These are phyloP conservation scores for Panzeria rudis DNA, from an alignment of 2,888 invertebrate species.

Conservation along the genomic window DNA sequence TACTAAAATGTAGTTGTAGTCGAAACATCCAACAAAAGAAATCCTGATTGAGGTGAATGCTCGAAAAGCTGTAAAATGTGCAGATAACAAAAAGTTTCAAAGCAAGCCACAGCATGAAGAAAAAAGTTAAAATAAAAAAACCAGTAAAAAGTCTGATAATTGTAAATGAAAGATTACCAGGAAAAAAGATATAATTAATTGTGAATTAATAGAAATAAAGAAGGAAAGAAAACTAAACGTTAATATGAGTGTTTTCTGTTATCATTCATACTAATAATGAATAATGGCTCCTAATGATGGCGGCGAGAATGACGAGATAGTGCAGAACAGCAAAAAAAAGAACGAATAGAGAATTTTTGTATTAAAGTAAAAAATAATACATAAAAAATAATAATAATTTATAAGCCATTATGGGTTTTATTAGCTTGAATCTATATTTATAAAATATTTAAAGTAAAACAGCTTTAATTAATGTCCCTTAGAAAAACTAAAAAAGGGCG, in stretches of 20 bases:
- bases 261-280: conserved; percentile 23
- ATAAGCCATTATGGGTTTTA: conserved; percentile 1
- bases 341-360: not conserved
- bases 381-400: not conserved
- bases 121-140: not conserved
- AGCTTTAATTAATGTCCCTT: conserved; percentile 7
- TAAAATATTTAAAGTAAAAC: not conserved
- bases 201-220: conserved; percentile 19
- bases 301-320: not conserved
- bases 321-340: not conserved
- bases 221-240: not conserved
- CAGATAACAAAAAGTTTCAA: conserved; percentile 25
- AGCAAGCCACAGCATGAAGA: not conserved
- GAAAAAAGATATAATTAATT: conserved; percentile 26
- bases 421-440: not conserved
- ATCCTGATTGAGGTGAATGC: conserved; percentile 11
- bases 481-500: not conserved
- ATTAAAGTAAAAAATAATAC: not conserved
- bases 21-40: not conserved
- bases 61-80: conserved; percentile 1
- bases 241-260: not conserved
- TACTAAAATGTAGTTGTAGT: conserved; percentile 15
- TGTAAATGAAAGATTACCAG: conserved; percentile 24
- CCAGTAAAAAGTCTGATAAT: conserved; percentile 17
- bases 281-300: conserved; percentile 11